A percentile compares a stretch with the other conserved stretches of the same genome.
phyloP scores from a whole-genome alignment of 2,113 vertebrate species.

The Diphyllodes magnificus region DNA sequence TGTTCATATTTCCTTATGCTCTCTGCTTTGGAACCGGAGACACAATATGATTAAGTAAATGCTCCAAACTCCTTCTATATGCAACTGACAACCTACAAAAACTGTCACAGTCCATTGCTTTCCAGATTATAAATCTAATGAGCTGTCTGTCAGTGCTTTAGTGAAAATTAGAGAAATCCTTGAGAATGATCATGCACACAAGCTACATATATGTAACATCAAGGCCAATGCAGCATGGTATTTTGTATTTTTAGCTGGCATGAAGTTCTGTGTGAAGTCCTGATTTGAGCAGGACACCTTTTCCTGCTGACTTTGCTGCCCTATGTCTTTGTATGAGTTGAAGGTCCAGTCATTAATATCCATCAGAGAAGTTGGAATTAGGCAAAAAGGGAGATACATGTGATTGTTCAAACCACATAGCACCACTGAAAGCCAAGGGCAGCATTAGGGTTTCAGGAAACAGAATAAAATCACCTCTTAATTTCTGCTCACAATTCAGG shows the following conservation, averaged over 20 bases:
- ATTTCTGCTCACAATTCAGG: background rate
- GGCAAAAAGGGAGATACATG: rapidly evolving
- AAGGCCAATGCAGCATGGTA: background rate
- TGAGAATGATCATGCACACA: background rate
- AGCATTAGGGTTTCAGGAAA: background rate
- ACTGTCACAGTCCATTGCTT: background rate
- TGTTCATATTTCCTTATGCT: background rate
- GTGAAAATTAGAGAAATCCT: background rate
- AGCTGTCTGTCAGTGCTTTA: background rate
- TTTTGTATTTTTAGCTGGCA: background rate
- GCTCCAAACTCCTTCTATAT: background rate
- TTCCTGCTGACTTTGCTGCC: background rate
- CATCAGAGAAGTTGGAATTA: background rate
- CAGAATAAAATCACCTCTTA: background rate
- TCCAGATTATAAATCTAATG: background rate
- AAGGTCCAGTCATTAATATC: background rate
- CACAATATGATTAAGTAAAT: background rate
- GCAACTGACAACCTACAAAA: background rate
- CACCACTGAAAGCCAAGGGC: background rate
- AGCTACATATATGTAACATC: background rate
- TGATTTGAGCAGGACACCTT: background rate
- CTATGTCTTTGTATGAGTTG: background rate
- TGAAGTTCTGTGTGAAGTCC: background rate
- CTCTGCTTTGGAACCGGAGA: background rate
- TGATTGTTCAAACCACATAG: background rate